phyloP scores from a whole-genome alignment of 2,797 vertebrate genomes.

The Antennarius maculatus region DNA sequence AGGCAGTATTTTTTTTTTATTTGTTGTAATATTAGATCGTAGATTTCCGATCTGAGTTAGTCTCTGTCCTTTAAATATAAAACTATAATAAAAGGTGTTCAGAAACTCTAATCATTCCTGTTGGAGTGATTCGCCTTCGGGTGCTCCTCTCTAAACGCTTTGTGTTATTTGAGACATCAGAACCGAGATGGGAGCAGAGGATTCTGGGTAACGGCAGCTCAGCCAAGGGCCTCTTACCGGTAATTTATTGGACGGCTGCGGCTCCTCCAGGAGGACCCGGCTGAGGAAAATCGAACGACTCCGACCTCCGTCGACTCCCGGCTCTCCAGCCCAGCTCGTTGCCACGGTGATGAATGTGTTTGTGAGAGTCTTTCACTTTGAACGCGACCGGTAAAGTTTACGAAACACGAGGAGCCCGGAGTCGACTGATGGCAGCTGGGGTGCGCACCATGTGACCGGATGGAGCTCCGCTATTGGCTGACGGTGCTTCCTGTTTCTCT shows the following conservation, averaged over 20 bases:
- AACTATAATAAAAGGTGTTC: too few relatives aligned
- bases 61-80: too few relatives aligned
- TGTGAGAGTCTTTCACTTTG: constrained; percentile 17
- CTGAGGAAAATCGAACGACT: constrained; percentile 61
- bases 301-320: constrained; percentile 52
- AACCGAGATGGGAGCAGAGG: constrained; percentile 38
- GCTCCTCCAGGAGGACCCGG: constrained; percentile 40
- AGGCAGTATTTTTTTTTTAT: too few relatives aligned
- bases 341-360: constrained; percentile 15
- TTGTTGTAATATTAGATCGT: too few relatives aligned
- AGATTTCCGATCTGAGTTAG: too few relatives aligned
- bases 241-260: constrained; percentile 63
- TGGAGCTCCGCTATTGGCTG: constrained; percentile 5
- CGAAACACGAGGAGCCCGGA: too few relatives aligned
- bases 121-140: constrained; percentile 19
- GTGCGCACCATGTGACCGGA: constrained; percentile 2
- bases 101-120: too few relatives aligned
- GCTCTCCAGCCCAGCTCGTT: constrained; percentile 3
- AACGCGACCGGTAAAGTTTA: constrained; percentile 12
- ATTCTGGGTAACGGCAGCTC: constrained; percentile 39
- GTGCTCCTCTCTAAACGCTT: constrained; percentile 44
- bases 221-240: constrained; percentile 48
- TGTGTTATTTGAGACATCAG: constrained; percentile 58
- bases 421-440: too few relatives aligned
- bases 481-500: constrained; percentile 10